A percentile compares a stretch with the other conserved stretches of the same genome.
These are phyloP conservation scores for Triops cancriformis DNA, from an alignment of 1,140 invertebrate genomes.

Conservation along the genomic window DNA sequence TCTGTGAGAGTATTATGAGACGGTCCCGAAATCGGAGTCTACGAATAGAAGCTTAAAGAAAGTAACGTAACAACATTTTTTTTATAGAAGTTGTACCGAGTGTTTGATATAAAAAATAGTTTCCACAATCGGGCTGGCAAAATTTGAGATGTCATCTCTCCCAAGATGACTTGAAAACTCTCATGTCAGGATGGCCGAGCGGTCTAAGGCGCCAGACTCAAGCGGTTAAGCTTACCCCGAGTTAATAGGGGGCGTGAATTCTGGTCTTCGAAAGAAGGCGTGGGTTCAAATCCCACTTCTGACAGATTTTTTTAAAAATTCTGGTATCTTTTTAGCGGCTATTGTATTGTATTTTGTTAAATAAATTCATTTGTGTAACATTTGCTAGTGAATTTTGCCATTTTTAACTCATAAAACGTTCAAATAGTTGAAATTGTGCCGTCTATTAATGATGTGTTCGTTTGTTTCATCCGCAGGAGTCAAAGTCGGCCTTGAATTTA, in stretches of 20 bases:
- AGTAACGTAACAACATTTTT: no score
- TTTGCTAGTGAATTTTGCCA: not conserved
- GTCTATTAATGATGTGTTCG: slow-evolving; percentile 30
- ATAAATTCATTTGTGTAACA: not conserved
- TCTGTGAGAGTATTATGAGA: no score
- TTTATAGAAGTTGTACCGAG: no score
- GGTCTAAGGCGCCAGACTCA: slow-evolving; percentile 43
- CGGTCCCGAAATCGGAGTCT: no score
- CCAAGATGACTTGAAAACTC: no score
- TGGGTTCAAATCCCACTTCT: slow-evolving; percentile 46
- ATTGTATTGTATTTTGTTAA: no score
- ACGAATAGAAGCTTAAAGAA: no score
- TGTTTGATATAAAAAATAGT: no score
- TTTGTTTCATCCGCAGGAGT: slow-evolving; percentile 60
- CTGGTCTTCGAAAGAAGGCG: slow-evolving; percentile 43
- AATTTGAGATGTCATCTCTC: no score
- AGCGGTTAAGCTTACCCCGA: slow-evolving; percentile 32
- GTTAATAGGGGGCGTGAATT: slow-evolving; percentile 32
- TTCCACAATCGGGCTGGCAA: no score
- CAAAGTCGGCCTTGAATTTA: slow-evolving; percentile 92
- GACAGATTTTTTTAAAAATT: slow-evolving; percentile 35
- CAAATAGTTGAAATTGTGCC: no score
- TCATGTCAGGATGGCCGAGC: slow-evolving; percentile 41
- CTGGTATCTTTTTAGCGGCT: not conserved
- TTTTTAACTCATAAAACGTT: no score